phyloP scores from a whole-genome alignment of 2,113 vertebrate genomes.

The Procapra przewalskii region DNA sequence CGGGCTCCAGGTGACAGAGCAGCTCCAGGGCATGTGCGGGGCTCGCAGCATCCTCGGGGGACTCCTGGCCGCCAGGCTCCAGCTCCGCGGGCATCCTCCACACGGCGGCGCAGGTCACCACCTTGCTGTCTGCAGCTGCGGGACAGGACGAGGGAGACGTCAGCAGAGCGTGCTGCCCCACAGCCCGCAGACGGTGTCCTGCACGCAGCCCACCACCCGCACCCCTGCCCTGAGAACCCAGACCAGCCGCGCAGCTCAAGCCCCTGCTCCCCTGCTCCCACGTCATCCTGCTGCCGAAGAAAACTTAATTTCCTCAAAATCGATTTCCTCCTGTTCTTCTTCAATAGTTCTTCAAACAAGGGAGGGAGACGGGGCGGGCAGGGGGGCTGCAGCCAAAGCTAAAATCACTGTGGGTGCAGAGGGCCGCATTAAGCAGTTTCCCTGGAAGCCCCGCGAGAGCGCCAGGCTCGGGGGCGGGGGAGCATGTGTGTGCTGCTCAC shows the following conservation, averaged over 20 bases:
- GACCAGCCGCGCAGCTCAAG: not conserved
- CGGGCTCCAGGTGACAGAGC: slow-evolving; percentile 96
- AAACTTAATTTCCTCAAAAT: slow-evolving; percentile 16
- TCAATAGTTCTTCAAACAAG: not conserved
- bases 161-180: slow-evolving; percentile 72
- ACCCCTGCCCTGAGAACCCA: not conserved
- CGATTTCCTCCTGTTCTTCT: not conserved
- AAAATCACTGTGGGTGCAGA: accelerated
- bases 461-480: not conserved
- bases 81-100: slow-evolving; percentile 98
- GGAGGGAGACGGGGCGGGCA: accelerated
- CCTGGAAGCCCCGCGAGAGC: not conserved
- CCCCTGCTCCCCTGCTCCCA: slow-evolving; percentile 30
- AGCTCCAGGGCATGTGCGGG: slow-evolving; percentile 95
- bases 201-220: not conserved
- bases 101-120: slow-evolving; percentile 93
- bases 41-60: slow-evolving; percentile 96
- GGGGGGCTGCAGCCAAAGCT: not conserved
- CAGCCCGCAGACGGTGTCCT: slow-evolving; percentile 33
- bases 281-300: slow-evolving; percentile 18
- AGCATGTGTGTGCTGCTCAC: accelerated
- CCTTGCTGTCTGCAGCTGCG: slow-evolving; percentile 92
- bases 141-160: slow-evolving; percentile 77
- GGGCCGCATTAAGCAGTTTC: accelerated
- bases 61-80: slow-evolving; percentile 95